Evolutionary conservation across 2,888 invertebrate species (phyloP), one percentile per base, ranked within the genome.

Genomic region (Strigamia maritima): DNA sequence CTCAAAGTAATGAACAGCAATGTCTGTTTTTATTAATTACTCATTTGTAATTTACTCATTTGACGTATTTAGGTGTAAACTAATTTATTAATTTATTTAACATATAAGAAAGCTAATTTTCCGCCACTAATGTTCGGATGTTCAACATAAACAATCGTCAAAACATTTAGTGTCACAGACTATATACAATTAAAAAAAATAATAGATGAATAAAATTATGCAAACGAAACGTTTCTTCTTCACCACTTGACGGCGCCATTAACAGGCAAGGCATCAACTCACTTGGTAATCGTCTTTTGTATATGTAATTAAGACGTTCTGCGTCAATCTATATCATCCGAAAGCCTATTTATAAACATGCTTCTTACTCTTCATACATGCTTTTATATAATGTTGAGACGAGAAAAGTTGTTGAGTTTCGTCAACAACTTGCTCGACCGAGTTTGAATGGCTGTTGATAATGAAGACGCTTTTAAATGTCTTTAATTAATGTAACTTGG

Each of bases 391-490:
- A 70, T 70, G 70, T 26, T 28, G 28, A 70, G 70, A 70, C 70
- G 70, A 28, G 70, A 70, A 70, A 70, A 70, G 70, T 70, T 70
- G 70, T 70, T 26, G 70, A 70, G 70, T 28, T 26, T 70, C 70
- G 70, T 70, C 70, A 70, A 70, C 70, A 70, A 70, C 70, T 70
- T 70, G 70, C 70, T 70, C 70, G 70, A 70, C 70, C 70, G 70
- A 70, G 70, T 70, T 70, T 70, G 70, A 70, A 70, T 70, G 70
- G 70, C 70, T 70, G 70, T 70, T 70, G 70, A 70, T 70, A 70
- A 70, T 70, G 70, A 70, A 70, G 70, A 70, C 70, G 70, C 70
- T 70, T 70, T 70, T 70, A 70, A 70, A 70, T 70, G 70, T 70
- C 70, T 70, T 70, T 70, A 70, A 70, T 70, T 70, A 70, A 70